Percentiles rank a stretch among this genome's conserved stretches.
Conservation (phyloP, 2,888 invertebrate genomes). For the Synergus japonicus region DNA sequence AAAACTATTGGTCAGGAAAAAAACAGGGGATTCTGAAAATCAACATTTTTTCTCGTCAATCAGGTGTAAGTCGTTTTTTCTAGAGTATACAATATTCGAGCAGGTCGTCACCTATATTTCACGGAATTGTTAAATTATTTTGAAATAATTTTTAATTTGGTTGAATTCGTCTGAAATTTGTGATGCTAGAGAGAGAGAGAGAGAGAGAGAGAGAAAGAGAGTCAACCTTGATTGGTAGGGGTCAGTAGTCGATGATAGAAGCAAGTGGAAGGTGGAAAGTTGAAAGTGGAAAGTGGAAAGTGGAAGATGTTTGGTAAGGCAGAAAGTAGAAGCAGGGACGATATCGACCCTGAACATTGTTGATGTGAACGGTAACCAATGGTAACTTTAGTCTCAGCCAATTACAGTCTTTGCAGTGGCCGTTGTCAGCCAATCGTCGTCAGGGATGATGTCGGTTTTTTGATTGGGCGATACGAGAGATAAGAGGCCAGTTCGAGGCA, state of each 20-base stretch:
- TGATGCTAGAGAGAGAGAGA: background rate
- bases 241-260: conserved; percentile 38
- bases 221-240: conserved; percentile 39
- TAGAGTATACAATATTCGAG: no score
- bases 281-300: conserved; percentile 28
- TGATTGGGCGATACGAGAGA: conserved; percentile 75
- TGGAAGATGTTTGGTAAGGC: conserved; percentile 12
- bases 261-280: conserved; percentile 41
- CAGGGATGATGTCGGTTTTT: conserved; percentile 69
- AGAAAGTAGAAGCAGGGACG: conserved; percentile 60
- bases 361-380: conserved; percentile 76
- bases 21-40: no score
- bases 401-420: conserved; percentile 73
- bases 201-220: conserved; percentile 20
- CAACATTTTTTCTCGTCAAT: no score
- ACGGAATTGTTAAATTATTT: no score
- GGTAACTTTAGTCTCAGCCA: conserved; percentile 72
- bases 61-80: no score
- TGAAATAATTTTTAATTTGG: no score
- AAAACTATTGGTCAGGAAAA: no score
- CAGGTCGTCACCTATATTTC: no score
- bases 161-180: background rate
- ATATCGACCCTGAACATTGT: conserved; percentile 75
- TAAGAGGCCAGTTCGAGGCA: conserved; percentile 76
- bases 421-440: conserved; percentile 69